Conservation (phyloP, 2,888 invertebrate species). For the Vanessa cardui region DNA sequence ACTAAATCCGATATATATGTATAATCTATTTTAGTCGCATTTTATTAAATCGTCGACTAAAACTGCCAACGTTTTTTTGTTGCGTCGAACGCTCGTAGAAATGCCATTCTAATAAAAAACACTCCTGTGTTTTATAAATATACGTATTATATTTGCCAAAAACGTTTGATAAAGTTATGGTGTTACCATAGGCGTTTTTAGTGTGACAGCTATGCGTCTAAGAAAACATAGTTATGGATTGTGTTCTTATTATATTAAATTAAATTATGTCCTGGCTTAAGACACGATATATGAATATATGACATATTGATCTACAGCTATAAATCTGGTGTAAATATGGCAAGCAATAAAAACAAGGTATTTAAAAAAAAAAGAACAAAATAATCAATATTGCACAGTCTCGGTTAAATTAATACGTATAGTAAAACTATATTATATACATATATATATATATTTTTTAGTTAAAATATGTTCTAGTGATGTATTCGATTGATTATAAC, state of each 20-base stretch:
- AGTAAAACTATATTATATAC: no score
- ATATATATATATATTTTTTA: no score
- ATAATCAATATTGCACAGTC: no score
- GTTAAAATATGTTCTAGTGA: no score
- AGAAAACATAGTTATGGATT: background rate
- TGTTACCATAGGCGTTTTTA: background rate
- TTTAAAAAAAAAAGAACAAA: background rate
- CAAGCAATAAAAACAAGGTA: background rate
- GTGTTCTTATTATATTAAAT: no score
- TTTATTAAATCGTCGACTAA: constrained; percentile 18
- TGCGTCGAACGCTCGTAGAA: constrained; percentile 11
- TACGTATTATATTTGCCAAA: constrained; percentile 8
- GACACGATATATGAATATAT: no score
- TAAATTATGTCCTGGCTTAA: no score
- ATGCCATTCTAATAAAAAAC: constrained; percentile 18
- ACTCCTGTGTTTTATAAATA: constrained; percentile 10
- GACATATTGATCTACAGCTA: no score
- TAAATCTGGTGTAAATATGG: background rate
- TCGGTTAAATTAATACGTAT: no score
- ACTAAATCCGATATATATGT: background rate
- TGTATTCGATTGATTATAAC: no score
- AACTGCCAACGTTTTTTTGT: constrained; percentile 15
- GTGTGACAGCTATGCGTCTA: background rate
- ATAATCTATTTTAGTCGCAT: background rate
- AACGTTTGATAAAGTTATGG: background rate